Conservation (phyloP, 2,113 vertebrate genomes). For the Epinephelus fuscoguttatus region DNA sequence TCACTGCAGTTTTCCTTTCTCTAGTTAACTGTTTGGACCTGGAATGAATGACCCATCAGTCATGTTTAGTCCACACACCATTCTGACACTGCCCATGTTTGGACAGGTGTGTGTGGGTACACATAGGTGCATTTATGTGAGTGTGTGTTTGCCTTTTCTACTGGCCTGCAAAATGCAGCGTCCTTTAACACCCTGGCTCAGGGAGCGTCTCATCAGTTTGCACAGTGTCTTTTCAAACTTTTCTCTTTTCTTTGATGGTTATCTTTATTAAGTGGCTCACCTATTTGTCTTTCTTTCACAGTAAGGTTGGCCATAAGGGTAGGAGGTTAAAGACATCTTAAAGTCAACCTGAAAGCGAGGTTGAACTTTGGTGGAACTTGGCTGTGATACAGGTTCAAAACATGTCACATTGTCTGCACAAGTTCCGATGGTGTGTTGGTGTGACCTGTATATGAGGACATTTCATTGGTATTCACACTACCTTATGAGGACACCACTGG, state of each 20-base stretch:
- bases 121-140: constrained; percentile 24
- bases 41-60: constrained; percentile 72
- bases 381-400: not conserved
- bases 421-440: not conserved
- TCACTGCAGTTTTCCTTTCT: constrained; percentile 29
- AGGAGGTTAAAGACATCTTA: constrained; percentile 39
- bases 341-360: constrained; percentile 1
- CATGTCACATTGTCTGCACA: not conserved
- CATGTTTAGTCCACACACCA: constrained; percentile 51
- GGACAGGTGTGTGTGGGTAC: constrained; percentile 77
- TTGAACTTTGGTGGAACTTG: constrained; percentile 20
- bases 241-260: constrained; percentile 41
- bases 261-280: constrained; percentile 44
- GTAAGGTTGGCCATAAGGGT: constrained; percentile 23
- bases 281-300: constrained; percentile 49
- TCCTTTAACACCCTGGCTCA: constrained; percentile 21
- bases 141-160: constrained; percentile 36
- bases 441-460: too few species aligned
- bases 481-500: too few species aligned
- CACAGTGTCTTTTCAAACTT: constrained; percentile 45
- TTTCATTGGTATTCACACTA: too few species aligned
- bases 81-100: constrained; percentile 75
- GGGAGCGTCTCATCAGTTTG: constrained; percentile 60
- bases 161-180: constrained; percentile 24
- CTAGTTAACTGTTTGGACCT: constrained; percentile 45